Evolutionary conservation across 2,888 invertebrate genomes (phyloP), one percentile per base, ranked within the genome.

Genomic region (Zygaena filipendulae): DNA sequence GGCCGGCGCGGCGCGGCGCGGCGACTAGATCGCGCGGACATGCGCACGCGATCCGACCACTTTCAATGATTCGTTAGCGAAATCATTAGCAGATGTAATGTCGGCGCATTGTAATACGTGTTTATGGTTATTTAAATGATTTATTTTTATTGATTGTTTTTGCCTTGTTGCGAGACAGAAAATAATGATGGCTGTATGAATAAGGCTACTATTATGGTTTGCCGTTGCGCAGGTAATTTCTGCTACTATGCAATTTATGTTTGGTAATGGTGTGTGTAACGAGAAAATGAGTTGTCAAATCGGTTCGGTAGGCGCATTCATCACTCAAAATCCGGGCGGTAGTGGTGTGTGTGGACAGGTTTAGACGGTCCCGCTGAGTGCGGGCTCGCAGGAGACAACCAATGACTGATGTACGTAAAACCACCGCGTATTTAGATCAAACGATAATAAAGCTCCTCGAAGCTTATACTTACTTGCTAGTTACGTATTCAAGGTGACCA

Each of bases 141-240:
- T 75, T 77, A 79, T 79, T 77, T 77, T 77, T 79, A 79, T 79
- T 79, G 75, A 77, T 79, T 71, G 77, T 77, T 74, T 75, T 77
- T 62, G 77, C 75, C 74, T 77, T 75, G 77, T 67, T 75, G 68
- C 67, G 45, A 72, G 79, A 79, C 79, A 72, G 72, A 75, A 75
- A 77, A 72, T 77, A 79, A 79, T 79, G 74, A 72, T 69, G 62
- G 63, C 45, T 53, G 67, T 59, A 64, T 61, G 67, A 67, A 66
- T 70, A 68, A 71, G 62, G 66, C 74, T 74, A 66, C 67, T 59
- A 77, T 71, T 72, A 72, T 58, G 46, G 47, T 48, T 43, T 46
- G 52, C 41, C 60, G 61, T 72, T 72, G 69, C 70, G 69, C 71
- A 75, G 72, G 70, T 68, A 59, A 71, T 59, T 57, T 45, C 51